Percentiles rank a stretch among this genome's conserved stretches.
Evolutionary conservation across 2,888 invertebrate genomes (phyloP).

Genomic region (Lomographa bimaculata): DNA sequence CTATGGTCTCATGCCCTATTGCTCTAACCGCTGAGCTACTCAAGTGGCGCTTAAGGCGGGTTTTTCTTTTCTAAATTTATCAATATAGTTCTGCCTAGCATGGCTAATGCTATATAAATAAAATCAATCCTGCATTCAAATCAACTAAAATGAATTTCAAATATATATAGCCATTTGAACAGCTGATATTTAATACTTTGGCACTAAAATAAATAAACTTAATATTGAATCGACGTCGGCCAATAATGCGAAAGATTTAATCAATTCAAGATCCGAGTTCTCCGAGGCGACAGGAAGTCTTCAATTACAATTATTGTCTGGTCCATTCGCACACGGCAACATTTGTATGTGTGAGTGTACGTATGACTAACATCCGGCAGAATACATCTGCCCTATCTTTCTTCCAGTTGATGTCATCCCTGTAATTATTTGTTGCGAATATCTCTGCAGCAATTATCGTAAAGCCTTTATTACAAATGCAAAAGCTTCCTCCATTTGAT

Average conservation of each 20-base stretch:
- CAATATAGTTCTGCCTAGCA: too few species aligned
- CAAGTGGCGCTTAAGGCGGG: too few species aligned
- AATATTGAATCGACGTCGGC: slow-evolving; percentile 34
- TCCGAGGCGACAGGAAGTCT: slow-evolving; percentile 68
- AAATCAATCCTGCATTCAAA: too few species aligned
- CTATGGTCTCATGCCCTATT: too few species aligned
- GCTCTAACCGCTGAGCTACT: too few species aligned
- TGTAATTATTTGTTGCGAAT: slow-evolving; percentile 29
- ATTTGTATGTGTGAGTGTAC: slow-evolving; percentile 43
- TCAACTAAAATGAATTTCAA: too few species aligned
- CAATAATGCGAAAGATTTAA: slow-evolving; percentile 46
- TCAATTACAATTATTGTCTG: slow-evolving; percentile 68
- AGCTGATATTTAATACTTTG: too few species aligned
- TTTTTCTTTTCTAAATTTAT: too few species aligned
- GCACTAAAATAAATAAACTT: too few species aligned
- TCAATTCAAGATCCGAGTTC: slow-evolving; percentile 47
- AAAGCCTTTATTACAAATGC: slow-evolving; percentile 33
- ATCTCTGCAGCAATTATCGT: slow-evolving; percentile 32
- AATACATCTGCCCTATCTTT: slow-evolving; percentile 64
- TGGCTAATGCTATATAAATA: too few species aligned
- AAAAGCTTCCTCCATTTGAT: slow-evolving; percentile 35
- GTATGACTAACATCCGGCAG: slow-evolving; percentile 76
- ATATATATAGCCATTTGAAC: too few species aligned
- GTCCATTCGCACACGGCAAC: slow-evolving; percentile 58
- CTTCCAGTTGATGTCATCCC: slow-evolving; percentile 37